Base-by-base conservation (phyloP, 2,888 invertebrate genomes). In the Apocheima hispidaria region DNA sequence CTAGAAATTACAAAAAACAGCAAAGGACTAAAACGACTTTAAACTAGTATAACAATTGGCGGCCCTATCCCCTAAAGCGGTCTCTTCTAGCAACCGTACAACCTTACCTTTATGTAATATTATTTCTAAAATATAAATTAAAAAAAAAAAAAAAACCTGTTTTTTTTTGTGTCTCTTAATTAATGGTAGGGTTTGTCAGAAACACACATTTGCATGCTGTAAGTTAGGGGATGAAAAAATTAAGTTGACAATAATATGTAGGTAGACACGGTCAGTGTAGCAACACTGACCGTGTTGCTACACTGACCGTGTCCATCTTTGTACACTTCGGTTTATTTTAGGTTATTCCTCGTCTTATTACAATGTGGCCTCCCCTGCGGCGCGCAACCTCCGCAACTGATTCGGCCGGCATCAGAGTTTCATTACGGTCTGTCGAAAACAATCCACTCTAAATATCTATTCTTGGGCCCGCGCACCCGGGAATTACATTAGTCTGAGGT, bases 391-490 rank as follows among this genome's bases (percentile, higher is more conserved):
- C 88, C 83, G 83, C 88, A 90, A 90, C 91, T 89, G 91, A 92
- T 92, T 92, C 87, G 82, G 88, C 84, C 89, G 86, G 86, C 91
- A 90, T 91, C 91, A 90, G 88, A 89, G 87, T 92, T 92, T 92
- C 92, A 92, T 92, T 92, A 92, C 91, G 92, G 91, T 92, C 92
- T 92, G 92, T 92, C 92, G 92, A 92, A 92, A 92, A 92, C 92
- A 92, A 92, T 92, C 92, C 92, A 92, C 88, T 92, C 92, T 92
- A 92, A 92, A 92, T 91, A 92, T 92, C 92, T 92, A 89, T 92
- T 92, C 92, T 92, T 92, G 90, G 90, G 88, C 82, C 88, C 86
- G 87, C 88, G 86, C 90, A 87, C 87, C 87, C 82, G 84, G 90
- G 83, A 91, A 92, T 92, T 92, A 91, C 91, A 92, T 92, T 92